A percentile compares a stretch with the other conserved stretches of the same genome.
These are phyloP conservation scores for Autographa gamma DNA, from an alignment of 2,888 invertebrate genomes.

Conservation along the genomic window DNA sequence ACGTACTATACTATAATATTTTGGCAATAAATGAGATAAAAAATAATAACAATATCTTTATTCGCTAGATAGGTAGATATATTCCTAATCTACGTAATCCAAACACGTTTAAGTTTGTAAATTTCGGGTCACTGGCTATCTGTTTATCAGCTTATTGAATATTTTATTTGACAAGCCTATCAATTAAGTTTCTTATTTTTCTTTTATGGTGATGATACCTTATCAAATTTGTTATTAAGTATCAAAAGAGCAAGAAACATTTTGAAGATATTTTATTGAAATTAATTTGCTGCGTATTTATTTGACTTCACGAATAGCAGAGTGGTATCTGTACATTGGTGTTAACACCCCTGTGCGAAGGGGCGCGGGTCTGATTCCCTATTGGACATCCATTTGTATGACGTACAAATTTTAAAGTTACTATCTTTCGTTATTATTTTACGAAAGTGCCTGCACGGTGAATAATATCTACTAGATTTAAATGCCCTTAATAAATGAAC, in stretches of 20 bases:
- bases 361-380: no score
- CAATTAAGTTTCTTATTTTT: not conserved
- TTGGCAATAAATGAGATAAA: not conserved
- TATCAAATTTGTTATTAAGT: not conserved
- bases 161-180: slow-evolving; percentile 1
- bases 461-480: no score
- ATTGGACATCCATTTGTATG: no score
- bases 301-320: no score
- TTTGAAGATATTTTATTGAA: not conserved
- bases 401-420: no score
- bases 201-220: not conserved
- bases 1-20: not conserved
- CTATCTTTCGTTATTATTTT: no score
- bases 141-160: slow-evolving; percentile 1
- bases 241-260: not conserved
- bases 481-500: no score
- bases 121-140: not conserved
- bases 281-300: not conserved
- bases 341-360: no score
- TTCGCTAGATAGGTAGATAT: not conserved
- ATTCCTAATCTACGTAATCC: not conserved
- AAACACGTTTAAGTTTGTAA: slow-evolving; percentile 8
- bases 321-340: no score
- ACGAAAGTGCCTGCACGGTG: no score
- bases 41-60: no score